A percentile compares a stretch with the other conserved stretches of the same genome.
phyloP scores from a whole-genome alignment of 2,888 invertebrate species.

The Cyclophora albipunctata region DNA sequence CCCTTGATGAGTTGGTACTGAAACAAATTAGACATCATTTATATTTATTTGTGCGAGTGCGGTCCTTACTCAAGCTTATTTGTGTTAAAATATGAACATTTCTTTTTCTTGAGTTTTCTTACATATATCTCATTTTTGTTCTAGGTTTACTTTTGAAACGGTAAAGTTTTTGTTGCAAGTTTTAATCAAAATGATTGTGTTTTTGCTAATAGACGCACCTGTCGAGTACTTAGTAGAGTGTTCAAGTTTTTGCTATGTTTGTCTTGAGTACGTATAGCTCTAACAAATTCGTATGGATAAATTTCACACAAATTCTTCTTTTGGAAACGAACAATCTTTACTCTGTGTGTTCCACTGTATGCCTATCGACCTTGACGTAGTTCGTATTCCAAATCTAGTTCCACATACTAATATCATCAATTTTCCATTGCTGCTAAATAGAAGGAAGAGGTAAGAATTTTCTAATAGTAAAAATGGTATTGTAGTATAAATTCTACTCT shows the following conservation, averaged over 20 bases:
- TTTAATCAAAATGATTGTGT: not conserved
- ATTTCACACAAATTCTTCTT: too few species aligned
- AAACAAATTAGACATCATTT: not conserved
- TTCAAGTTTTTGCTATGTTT: not conserved
- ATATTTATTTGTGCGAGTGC: not conserved
- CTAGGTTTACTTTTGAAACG: conserved; percentile 67
- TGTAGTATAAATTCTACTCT: conserved; percentile 9
- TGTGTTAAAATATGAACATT: conserved; percentile 4
- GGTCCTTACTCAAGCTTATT: conserved; percentile 6
- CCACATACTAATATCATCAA: too few species aligned
- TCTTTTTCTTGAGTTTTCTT: conserved; percentile 11
- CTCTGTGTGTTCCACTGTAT: too few species aligned
- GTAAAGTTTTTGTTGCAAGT: conserved; percentile 25
- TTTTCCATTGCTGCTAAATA: conserved; percentile 22
- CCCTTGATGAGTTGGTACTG: not conserved
- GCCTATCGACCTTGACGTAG: too few species aligned
- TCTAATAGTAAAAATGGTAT: conserved; percentile 17
- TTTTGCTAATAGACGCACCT: not conserved
- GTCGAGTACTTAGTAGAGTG: not conserved
- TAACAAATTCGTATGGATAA: too few species aligned
- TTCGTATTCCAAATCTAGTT: too few species aligned
- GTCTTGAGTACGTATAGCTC: too few species aligned
- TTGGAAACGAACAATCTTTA: too few species aligned
- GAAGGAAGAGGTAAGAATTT: conserved; percentile 65
- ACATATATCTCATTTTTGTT: conserved; percentile 45